Evolutionary conservation across 2,113 vertebrate genomes (phyloP), one percentile per base, ranked within the genome.

Genomic region (Sprattus sprattus): DNA sequence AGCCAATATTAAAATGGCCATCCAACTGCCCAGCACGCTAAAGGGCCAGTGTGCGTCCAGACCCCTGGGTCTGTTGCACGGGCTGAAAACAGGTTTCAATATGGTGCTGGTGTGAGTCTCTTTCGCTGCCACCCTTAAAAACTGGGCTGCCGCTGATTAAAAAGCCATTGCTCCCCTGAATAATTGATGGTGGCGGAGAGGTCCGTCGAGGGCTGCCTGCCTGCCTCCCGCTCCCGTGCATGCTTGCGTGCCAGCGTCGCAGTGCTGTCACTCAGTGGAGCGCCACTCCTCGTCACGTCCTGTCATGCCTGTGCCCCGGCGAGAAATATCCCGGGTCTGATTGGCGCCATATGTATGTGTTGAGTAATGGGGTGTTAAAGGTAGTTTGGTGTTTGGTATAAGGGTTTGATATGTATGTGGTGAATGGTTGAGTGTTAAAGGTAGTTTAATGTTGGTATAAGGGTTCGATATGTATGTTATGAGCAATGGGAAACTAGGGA

Each of bases 81-180:
- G 15, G 52, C 52, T 54, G 11, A 18, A 20, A 54, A 54, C 18
- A 52, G 18, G 20, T 20, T 18, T 18, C 15, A 4, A 20, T 16
- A 18, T 60, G 2, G 6, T 22, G 54, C 0, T 18, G 54, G 54
- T 20, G 6, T 6, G 54, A 1, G 4, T 20, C 54, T 2, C 18
- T 60, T 5, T 60, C 18, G 5, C 18, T 22, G 0, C 54, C 9
- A 25, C 45, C 13, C 45, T 50, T 81, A 39, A 39, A 39, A 81
- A 85, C 39, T 45, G 45, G 60, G 71, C 49, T 22, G 71, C 13
- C 44, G 25, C 32, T 87, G 85, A 85, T 88, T 85, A 88, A 87
- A 88, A 90, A 83, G 83, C 84, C 82, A 75, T 71, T 87, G 81
- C 85, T 85, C 6, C 84, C 39, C 83, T 88, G 44, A 88, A 86